These are phyloP conservation scores for Drosophila leontia DNA, from an alignment of 1,140 invertebrate species.

Conservation along the genomic window DNA sequence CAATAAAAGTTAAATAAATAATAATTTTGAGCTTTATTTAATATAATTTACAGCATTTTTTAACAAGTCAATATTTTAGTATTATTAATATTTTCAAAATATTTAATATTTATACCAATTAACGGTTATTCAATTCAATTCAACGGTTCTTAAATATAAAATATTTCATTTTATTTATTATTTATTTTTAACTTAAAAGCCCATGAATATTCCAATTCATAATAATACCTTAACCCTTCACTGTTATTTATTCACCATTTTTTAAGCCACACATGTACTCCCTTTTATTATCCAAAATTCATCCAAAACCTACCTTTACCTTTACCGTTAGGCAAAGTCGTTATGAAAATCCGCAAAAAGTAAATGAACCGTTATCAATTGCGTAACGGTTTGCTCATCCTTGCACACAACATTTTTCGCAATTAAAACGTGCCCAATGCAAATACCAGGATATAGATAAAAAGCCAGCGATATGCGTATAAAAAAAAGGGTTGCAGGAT, in stretches of 20 bases:
- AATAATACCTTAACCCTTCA: conserved; percentile 4
- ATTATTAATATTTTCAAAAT: no score
- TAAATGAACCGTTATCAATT: conserved; percentile 82
- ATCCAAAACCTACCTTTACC: conserved; percentile 19
- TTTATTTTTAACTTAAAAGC: no score
- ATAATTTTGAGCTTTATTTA: no score
- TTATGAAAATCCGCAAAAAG: conserved; percentile 68
- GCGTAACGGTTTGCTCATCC: conserved; percentile 62
- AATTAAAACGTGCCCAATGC: conserved; percentile 73
- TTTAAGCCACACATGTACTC: conserved; percentile 10
- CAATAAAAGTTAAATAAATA: no score
- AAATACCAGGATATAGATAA: conserved; percentile 68
- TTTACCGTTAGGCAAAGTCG: conserved; percentile 74
- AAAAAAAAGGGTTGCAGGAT: conserved; percentile 46
- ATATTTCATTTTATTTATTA: no score
- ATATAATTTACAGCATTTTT: no score
- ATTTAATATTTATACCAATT: no score
- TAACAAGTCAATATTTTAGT: no score
- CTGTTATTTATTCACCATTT: conserved; percentile 30
- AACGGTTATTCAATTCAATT: no score
- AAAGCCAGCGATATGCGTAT: conserved; percentile 54
- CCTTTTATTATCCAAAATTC: not conserved
- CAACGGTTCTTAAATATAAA: no score
- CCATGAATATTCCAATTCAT: no score
- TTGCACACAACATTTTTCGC: conserved; percentile 41